Percentiles rank a stretch among this genome's conserved stretches.
Conservation (phyloP, 2,113 vertebrate species). For the Chionomys nivalis region DNA sequence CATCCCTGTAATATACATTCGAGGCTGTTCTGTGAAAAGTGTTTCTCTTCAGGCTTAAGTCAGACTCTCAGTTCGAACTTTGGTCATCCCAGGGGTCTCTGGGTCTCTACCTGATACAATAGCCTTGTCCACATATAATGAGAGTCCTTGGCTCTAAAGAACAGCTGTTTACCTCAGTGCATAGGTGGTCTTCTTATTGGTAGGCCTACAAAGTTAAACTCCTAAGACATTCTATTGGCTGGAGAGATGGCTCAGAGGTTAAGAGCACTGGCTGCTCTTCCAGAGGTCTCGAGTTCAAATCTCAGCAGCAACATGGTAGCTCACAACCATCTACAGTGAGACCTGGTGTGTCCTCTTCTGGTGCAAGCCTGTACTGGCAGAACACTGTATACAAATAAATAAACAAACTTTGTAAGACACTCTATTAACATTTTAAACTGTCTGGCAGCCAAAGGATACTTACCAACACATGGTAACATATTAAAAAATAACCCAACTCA, state of each 20-base stretch:
- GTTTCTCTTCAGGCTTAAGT: background rate
- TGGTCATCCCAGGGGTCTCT: background rate
- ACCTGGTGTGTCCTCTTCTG: too few relatives aligned
- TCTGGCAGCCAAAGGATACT: background rate
- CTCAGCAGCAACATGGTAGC: too few relatives aligned
- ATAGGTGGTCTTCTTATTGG: background rate
- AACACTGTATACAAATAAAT: too few relatives aligned
- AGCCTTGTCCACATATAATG: background rate
- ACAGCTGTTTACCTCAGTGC: background rate
- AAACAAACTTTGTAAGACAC: background rate
- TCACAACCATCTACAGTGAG: too few relatives aligned
- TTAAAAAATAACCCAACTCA: background rate
- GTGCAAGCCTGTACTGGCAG: too few relatives aligned
- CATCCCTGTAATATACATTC: too few relatives aligned
- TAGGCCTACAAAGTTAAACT: background rate
- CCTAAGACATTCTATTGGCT: background rate
- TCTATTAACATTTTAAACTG: background rate
- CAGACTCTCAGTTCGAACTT: background rate
- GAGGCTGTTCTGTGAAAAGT: background rate
- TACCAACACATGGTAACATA: background rate
- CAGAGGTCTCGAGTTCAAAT: too few relatives aligned
- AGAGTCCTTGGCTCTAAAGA: background rate
- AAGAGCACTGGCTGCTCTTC: too few relatives aligned
- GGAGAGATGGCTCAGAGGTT: too few relatives aligned
- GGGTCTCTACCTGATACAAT: background rate